phyloP scores from a whole-genome alignment of 2,797 vertebrate genomes.

The Hyperoplus lanceolatus region DNA sequence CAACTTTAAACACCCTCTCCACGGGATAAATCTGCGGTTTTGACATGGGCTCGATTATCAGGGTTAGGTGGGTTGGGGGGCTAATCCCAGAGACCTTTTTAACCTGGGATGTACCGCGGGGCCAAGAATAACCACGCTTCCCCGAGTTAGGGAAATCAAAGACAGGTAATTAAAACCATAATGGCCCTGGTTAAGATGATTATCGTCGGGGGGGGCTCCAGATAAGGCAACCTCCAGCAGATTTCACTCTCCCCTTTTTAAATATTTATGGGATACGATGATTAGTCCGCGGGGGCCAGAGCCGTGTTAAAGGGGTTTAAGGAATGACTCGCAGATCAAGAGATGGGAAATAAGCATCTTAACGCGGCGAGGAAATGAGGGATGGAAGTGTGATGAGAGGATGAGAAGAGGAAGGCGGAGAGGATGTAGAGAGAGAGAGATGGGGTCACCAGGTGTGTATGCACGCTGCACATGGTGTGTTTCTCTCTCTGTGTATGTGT shows the following conservation, averaged over 20 bases:
- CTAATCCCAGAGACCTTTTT: slow-evolving; percentile 77
- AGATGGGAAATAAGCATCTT: slow-evolving; percentile 76
- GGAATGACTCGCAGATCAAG: slow-evolving; percentile 79
- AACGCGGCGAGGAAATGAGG: slow-evolving; percentile 65
- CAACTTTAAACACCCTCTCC: slow-evolving; percentile 65
- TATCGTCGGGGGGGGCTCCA: slow-evolving; percentile 72
- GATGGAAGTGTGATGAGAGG: not conserved
- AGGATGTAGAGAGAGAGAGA: slow-evolving; percentile 32
- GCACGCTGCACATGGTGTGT: not conserved
- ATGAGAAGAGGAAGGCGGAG: slow-evolving; percentile 1
- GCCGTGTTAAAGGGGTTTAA: slow-evolving; percentile 80
- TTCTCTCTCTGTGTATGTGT: slow-evolving; percentile 16
- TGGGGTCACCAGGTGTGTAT: slow-evolving; percentile 57
- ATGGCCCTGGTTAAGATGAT: slow-evolving; percentile 85
- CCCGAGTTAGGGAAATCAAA: slow-evolving; percentile 79
- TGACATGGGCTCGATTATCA: slow-evolving; percentile 77
- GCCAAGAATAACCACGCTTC: slow-evolving; percentile 73
- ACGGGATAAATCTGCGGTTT: slow-evolving; percentile 63
- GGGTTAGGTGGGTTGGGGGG: no score
- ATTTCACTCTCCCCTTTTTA: slow-evolving; percentile 70
- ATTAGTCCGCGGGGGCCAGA: slow-evolving; percentile 78
- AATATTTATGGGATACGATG: slow-evolving; percentile 84
- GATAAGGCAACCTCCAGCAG: slow-evolving; percentile 83
- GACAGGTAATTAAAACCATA: slow-evolving; percentile 85
- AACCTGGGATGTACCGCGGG: slow-evolving; percentile 69